Conservation (phyloP, 2,888 invertebrate species). For the Athalia circularis region DNA sequence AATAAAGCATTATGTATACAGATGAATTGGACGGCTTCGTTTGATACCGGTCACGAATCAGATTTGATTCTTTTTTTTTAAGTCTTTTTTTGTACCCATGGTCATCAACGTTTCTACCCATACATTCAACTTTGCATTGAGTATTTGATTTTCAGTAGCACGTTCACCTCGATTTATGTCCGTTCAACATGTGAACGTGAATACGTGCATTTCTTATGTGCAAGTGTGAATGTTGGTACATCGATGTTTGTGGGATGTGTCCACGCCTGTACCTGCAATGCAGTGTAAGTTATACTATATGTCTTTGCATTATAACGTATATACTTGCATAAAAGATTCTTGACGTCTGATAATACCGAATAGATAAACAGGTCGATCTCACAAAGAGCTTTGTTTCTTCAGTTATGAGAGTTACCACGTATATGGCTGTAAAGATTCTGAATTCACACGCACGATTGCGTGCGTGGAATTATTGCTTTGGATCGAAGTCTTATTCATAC, state of each 20-base stretch:
- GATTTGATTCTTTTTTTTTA: constrained; percentile 14
- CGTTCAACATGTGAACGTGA: constrained; percentile 7
- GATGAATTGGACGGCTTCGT: constrained; percentile 21
- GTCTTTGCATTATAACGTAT: too few species aligned
- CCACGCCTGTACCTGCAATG: background rate
- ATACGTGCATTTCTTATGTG: background rate
- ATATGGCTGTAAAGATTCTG: background rate
- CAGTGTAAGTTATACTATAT: background rate
- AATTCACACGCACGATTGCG: background rate
- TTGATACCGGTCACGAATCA: constrained; percentile 25
- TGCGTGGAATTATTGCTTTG: background rate
- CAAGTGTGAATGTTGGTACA: background rate
- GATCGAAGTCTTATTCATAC: too few species aligned
- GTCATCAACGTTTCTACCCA: background rate
- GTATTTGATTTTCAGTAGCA: constrained; percentile 34
- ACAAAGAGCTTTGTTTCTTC: constrained; percentile 9
- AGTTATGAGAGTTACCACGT: constrained; percentile 1
- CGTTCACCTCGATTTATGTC: constrained; percentile 31
- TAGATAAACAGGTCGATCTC: constrained; percentile 9
- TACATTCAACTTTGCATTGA: constrained; percentile 14
- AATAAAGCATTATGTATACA: background rate
- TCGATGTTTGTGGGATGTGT: background rate
- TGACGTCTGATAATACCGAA: constrained; percentile 16
- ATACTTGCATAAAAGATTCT: background rate
- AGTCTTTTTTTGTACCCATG: constrained; percentile 13